A percentile compares a stretch with the other conserved stretches of the same genome.
Conservation (phyloP, 2,113 vertebrate species). For the Formicarius rufipectus region DNA sequence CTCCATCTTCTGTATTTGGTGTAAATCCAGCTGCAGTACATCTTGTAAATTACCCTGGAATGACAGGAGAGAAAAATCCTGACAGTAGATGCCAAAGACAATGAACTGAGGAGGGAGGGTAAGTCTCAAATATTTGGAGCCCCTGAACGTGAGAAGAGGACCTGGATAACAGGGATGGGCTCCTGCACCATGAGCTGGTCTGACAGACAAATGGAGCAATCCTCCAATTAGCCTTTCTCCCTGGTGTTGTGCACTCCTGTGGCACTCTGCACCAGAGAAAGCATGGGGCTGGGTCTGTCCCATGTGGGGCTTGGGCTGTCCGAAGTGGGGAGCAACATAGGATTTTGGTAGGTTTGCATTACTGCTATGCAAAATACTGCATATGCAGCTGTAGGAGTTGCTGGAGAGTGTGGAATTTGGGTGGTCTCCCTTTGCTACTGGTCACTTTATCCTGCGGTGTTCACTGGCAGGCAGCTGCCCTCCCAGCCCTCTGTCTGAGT, state of each 20-base stretch:
- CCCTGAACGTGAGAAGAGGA: neutral
- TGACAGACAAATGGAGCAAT: neutral
- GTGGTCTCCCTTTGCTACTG: rapidly evolving
- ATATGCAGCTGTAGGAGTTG: neutral
- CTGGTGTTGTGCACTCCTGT: rapidly evolving
- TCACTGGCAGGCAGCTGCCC: neutral
- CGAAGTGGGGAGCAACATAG: rapidly evolving
- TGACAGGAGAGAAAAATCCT: neutral
- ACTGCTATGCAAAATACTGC: neutral
- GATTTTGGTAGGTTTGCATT: neutral
- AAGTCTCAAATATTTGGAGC: neutral
- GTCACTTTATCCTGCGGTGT: neutral
- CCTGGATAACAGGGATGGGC: rapidly evolving
- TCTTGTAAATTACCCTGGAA: neutral
- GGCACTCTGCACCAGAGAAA: no score
- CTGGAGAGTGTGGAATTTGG: neutral
- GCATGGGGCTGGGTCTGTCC: neutral
- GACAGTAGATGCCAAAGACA: neutral
- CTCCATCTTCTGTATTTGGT: neutral
- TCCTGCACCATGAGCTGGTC: neutral
- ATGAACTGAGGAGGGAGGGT: neutral
- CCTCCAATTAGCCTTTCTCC: neutral
- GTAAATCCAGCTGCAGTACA: neutral
- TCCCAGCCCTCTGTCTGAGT: neutral
- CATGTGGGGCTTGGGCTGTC: neutral